These are phyloP conservation scores for Alosa alosa DNA, from an alignment of 2,113 vertebrate genomes.

Conservation along the genomic window DNA sequence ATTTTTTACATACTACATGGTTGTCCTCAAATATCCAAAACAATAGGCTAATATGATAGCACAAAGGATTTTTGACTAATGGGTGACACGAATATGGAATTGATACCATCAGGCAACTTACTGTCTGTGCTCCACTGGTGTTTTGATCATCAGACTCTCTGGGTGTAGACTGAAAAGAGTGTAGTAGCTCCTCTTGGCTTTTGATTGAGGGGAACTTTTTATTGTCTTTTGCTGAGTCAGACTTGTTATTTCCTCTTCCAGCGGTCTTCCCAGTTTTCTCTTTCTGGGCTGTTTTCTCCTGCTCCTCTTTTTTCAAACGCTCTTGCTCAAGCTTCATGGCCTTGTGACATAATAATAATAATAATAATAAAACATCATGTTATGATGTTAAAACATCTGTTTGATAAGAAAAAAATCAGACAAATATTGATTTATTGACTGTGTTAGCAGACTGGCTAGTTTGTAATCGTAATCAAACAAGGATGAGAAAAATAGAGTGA, in stretches of 20 bases:
- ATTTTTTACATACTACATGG: too few species aligned
- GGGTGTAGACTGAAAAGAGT: conserved; percentile 26
- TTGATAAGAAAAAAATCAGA: too few species aligned
- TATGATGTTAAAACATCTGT: too few species aligned
- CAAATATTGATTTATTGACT: too few species aligned
- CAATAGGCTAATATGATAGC: too few species aligned
- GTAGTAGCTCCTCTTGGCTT: conserved; percentile 50
- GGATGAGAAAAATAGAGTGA: too few species aligned
- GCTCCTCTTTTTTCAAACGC: conserved; percentile 60
- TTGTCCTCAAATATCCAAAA: too few species aligned
- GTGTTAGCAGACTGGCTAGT: too few species aligned
- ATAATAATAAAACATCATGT: too few species aligned
- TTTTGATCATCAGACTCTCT: neutral
- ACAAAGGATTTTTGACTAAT: too few species aligned
- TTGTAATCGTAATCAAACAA: too few species aligned
- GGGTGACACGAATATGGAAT: neutral
- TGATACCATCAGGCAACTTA: conserved; percentile 44
- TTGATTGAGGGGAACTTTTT: conserved; percentile 43
- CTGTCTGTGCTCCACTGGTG: conserved; percentile 56
- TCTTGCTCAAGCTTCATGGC: conserved; percentile 78
- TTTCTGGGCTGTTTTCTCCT: conserved; percentile 46
- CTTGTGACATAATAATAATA: conserved; percentile 48
- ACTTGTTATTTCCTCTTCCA: conserved; percentile 28
- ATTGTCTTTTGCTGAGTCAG: conserved; percentile 36
- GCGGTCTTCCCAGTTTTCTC: conserved; percentile 44